Evolutionary conservation across 2,113 vertebrate species (phyloP).

Genomic region (Sisor rabdophorus): DNA sequence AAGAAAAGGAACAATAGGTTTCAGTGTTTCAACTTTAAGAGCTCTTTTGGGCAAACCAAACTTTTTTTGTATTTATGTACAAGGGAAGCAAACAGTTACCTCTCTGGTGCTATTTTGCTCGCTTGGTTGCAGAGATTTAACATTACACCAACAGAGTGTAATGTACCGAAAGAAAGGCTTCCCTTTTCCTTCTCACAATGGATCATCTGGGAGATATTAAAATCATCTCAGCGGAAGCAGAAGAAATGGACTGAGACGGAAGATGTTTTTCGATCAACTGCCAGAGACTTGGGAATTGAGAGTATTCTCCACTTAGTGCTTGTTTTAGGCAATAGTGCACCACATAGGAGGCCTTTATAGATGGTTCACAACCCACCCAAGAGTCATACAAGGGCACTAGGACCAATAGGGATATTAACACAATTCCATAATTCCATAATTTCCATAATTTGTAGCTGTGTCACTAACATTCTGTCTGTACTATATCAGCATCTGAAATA

Average conservation of each 20-base stretch:
- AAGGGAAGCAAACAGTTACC: conserved; percentile 33
- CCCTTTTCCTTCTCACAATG: conserved; percentile 52
- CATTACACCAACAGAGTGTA: conserved; percentile 61
- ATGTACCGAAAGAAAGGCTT: conserved; percentile 56
- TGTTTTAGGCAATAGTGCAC: conserved; percentile 55
- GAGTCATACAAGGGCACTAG: conserved; percentile 41
- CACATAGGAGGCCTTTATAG: conserved; percentile 51
- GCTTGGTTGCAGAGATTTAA: conserved; percentile 53
- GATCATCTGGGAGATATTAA: conserved; percentile 65
- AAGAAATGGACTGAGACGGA: conserved; percentile 57
- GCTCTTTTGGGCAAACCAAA: conserved; percentile 50
- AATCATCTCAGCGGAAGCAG: conserved; percentile 36
- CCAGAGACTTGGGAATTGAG: conserved; percentile 49
- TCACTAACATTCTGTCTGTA: not conserved
- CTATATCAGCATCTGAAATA: too few species aligned
- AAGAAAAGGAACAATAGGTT: conserved; percentile 59
- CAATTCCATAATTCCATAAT: too few species aligned
- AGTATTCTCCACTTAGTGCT: conserved; percentile 56
- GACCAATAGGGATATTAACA: not conserved
- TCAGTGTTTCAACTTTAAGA: conserved; percentile 57
- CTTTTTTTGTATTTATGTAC: conserved; percentile 20
- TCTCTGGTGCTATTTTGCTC: conserved; percentile 53
- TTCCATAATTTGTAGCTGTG: not conserved
- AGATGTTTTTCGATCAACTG: conserved; percentile 59
- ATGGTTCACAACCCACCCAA: conserved; percentile 48